Conservation (phyloP, 2,888 invertebrate genomes). For the Gordius sp. region DNA sequence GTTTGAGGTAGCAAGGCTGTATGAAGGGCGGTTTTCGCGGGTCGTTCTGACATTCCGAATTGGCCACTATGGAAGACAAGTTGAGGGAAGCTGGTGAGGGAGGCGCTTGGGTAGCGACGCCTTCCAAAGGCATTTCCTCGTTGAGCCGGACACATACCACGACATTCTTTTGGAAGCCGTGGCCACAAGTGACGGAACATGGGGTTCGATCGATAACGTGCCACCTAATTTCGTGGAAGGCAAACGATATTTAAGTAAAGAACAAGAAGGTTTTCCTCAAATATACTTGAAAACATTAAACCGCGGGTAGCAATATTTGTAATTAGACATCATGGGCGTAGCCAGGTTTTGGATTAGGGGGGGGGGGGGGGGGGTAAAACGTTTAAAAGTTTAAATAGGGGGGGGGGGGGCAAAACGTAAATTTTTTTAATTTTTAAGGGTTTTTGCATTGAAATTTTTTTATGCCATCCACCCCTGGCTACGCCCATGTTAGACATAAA, state of each 20-base stretch:
- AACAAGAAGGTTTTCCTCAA: too few relatives aligned
- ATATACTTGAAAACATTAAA: too few relatives aligned
- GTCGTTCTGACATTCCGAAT: neutral
- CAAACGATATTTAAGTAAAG: neutral
- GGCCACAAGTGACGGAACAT: slow-evolving; percentile 26
- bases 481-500: too few relatives aligned
- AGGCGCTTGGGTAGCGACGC: neutral
- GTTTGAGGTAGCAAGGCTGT: neutral
- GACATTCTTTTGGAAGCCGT: slow-evolving; percentile 22
- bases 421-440: too few relatives aligned
- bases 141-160: slow-evolving; percentile 24
- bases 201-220: neutral
- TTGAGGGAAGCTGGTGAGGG: neutral
- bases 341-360: too few relatives aligned
- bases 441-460: too few relatives aligned
- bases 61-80: neutral
- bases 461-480: too few relatives aligned
- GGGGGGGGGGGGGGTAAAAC: too few relatives aligned
- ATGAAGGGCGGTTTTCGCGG: neutral
- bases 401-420: too few relatives aligned
- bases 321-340: too few relatives aligned
- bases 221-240: neutral
- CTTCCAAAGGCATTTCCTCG: slow-evolving; percentile 19
- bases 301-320: too few relatives aligned
- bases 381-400: too few relatives aligned